These are phyloP conservation scores for Lophura nycthemera DNA, from an alignment of 2,113 vertebrate species.

Conservation along the genomic window DNA sequence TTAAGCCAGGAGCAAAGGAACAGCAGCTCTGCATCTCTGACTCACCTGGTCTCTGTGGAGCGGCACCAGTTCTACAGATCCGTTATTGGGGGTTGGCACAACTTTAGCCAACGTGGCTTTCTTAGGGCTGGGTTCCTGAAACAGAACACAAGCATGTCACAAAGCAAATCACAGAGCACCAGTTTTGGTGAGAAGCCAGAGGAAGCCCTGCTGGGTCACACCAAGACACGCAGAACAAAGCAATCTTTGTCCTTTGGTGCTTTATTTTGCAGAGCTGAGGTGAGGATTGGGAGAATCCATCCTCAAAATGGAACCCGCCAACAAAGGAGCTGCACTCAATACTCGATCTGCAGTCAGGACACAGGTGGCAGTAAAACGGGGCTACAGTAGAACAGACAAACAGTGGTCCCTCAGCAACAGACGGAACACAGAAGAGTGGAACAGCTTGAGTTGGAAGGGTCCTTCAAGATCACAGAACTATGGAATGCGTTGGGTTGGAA, in stretches of 20 bases:
- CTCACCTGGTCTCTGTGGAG: slow-evolving; percentile 89
- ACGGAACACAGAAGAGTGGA: too few relatives aligned
- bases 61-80: slow-evolving; percentile 89
- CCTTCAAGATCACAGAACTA: too few relatives aligned
- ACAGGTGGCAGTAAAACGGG: fast-evolving
- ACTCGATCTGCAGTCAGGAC: too few relatives aligned
- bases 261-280: fast-evolving
- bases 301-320: fast-evolving
- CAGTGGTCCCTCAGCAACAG: fast-evolving
- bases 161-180: fast-evolving
- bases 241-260: not conserved
- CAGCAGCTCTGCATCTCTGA: not conserved
- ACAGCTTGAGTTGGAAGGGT: too few relatives aligned
- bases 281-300: too few relatives aligned
- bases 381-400: too few relatives aligned
- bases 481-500: too few relatives aligned
- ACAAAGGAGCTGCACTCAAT: fast-evolving
- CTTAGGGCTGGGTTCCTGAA: slow-evolving; percentile 85
- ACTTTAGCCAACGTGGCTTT: slow-evolving; percentile 92
- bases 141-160: fast-evolving
- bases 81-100: slow-evolving; percentile 93
- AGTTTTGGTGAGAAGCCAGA: fast-evolving
- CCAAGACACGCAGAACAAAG: fast-evolving
- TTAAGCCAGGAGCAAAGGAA: not conserved
- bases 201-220: fast-evolving